Evolutionary conservation across 2,888 invertebrate species (phyloP), one percentile per base, ranked within the genome.

Genomic region (Drosophila borealis): DNA sequence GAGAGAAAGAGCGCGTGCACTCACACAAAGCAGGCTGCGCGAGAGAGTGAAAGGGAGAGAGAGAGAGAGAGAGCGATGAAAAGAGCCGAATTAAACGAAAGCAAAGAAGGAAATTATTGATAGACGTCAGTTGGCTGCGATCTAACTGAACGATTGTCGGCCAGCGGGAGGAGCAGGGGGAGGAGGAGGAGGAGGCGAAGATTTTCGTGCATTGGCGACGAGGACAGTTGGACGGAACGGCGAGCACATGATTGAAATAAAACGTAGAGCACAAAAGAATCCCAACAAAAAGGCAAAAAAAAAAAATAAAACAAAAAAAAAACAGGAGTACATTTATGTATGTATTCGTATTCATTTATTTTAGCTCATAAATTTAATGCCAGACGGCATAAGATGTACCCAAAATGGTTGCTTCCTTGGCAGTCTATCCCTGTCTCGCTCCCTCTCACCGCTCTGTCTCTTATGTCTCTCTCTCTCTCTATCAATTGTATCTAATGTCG

Each of bases 201-300:
- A 29, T 48, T 34, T 71, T 53, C 44, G 70, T 51, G 56, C 45
- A 68, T 69, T 75, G 68, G 71, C 71, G 71, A 44, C 64, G 66
- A 78, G 63, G 69, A 76, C 73, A 76, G 65, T 64, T 65, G 64
- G 50, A 65, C 64, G 59, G 75, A 59, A 57, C 17, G 34, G 41
- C 61, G 66, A 88, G 87, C 90, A 84, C 89, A 89, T 86, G 84
- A 89, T 80, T 89, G 70, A 84, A 87, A 87, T 72, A 80, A 80
- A 74, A 70, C 57, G 71, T 41, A 80, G 45, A 70, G 64, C 64
- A 49, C 49, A 60, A 69, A 80, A 82, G 74, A 74, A 63, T 75
- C 62, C 68, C 77, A 84, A 81, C 57, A 66, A 74, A 59, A 57
- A 71, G 57, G 17, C 11, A 39, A 25, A 0, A 14, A n/a, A 14